Evolutionary conservation across 2,888 invertebrate species (phyloP).

Genomic region (Pseudolycoriella hygida): DNA sequence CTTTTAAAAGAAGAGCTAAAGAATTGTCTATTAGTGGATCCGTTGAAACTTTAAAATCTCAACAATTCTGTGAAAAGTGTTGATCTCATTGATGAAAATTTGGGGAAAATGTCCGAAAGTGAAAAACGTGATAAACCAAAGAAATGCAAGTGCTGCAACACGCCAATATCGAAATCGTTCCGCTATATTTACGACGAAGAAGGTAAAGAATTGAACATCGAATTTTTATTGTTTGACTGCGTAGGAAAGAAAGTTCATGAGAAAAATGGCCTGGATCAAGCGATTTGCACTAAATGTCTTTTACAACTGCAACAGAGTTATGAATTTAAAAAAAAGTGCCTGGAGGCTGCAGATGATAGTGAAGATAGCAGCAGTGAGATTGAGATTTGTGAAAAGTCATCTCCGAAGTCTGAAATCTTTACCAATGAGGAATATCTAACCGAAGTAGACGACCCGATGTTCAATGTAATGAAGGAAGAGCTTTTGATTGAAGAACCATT

Average conservation of each 20-base stretch:
- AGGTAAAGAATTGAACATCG: not conserved
- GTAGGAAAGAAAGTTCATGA: not conserved
- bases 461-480: too few relatives aligned
- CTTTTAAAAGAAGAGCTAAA: too few relatives aligned
- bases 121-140: too few relatives aligned
- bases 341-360: not conserved
- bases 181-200: slow-evolving; percentile 1
- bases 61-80: too few relatives aligned
- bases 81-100: too few relatives aligned
- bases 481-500: too few relatives aligned
- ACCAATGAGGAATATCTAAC: too few relatives aligned
- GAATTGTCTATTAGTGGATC: too few relatives aligned
- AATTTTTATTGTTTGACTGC: not conserved
- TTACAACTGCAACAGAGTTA: not conserved
- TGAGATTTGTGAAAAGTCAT: not conserved
- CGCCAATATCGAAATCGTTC: not conserved
- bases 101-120: too few relatives aligned
- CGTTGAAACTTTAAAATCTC: too few relatives aligned
- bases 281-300: not conserved
- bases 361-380: not conserved
- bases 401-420: too few relatives aligned
- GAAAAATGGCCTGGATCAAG: not conserved
- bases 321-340: slow-evolving; percentile 1
- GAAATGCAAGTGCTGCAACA: slow-evolving; percentile 3
- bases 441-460: too few relatives aligned